Conservation (phyloP, 2,797 vertebrate genomes). For the Scarus forsteni region DNA sequence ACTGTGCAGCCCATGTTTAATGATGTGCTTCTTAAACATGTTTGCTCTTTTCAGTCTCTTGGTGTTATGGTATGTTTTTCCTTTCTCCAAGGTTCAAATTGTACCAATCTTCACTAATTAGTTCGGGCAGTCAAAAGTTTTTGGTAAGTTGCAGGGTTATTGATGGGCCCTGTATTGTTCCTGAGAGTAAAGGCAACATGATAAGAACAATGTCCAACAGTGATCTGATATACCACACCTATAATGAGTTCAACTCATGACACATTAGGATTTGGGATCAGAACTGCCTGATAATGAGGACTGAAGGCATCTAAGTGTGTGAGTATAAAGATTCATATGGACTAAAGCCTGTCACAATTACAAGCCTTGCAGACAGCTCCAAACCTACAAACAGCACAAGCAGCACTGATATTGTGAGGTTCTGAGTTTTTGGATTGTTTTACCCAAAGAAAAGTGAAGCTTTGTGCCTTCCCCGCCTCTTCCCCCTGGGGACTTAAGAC, state of each 20-base stretch:
- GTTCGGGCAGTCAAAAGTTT: too few relatives aligned
- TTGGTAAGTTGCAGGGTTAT: too few relatives aligned
- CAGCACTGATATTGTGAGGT: slow-evolving; percentile 20
- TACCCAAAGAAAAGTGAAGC: slow-evolving; percentile 25
- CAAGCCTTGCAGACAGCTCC: slow-evolving; percentile 44
- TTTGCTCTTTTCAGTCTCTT: too few relatives aligned
- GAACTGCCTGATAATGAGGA: slow-evolving; percentile 27
- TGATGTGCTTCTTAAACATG: too few relatives aligned
- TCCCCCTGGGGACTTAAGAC: slow-evolving; percentile 26
- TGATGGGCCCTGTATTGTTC: neutral
- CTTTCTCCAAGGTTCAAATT: too few relatives aligned
- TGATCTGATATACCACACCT: slow-evolving; percentile 4
- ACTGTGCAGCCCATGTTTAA: too few relatives aligned
- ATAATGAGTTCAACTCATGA: slow-evolving; percentile 35
- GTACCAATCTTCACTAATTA: too few relatives aligned
- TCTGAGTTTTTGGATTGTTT: slow-evolving; percentile 35
- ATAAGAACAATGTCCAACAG: slow-evolving; percentile 20
- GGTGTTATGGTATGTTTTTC: too few relatives aligned
- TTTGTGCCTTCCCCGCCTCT: slow-evolving; percentile 22
- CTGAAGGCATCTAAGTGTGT: slow-evolving; percentile 8
- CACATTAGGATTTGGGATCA: slow-evolving; percentile 26
- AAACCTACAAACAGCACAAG: slow-evolving; percentile 23
- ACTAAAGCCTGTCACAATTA: slow-evolving; percentile 52
- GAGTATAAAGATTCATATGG: slow-evolving; percentile 45
- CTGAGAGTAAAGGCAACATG: slow-evolving; percentile 7